phyloP scores from a whole-genome alignment of 2,113 vertebrate species.

The Ictidomys tridecemlineatus region DNA sequence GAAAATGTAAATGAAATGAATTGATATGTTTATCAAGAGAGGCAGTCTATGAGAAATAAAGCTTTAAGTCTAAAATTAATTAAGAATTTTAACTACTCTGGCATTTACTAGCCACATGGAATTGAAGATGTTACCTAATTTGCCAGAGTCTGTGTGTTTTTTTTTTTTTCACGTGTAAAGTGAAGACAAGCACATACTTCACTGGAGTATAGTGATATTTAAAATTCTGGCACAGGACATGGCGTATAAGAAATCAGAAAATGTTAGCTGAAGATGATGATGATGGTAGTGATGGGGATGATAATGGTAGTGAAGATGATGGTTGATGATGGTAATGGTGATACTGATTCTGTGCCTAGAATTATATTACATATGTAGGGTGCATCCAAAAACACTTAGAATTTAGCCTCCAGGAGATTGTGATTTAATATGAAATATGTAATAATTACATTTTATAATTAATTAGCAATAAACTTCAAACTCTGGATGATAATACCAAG shows the following conservation, averaged over 20 bases:
- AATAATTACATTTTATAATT: neutral
- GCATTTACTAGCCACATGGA: neutral
- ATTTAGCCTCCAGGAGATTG: neutral
- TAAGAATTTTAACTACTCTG: neutral
- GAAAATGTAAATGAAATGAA: neutral
- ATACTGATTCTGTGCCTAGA: neutral
- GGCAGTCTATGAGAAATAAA: neutral
- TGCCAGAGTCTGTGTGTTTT: neutral
- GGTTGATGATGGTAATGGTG: neutral
- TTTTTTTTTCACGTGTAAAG: neutral
- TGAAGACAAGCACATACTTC: neutral
- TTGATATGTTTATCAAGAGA: neutral
- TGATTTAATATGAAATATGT: neutral
- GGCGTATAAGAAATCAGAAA: neutral
- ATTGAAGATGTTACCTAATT: neutral
- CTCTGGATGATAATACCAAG: neutral
- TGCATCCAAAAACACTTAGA: neutral
- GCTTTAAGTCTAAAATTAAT: neutral
- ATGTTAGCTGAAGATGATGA: neutral
- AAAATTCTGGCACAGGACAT: neutral
- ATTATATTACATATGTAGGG: neutral
- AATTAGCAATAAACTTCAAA: neutral
- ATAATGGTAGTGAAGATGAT: neutral
- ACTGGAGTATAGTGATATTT: accelerated
- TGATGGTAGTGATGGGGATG: too few relatives aligned